Base-by-base conservation (phyloP, 2,888 invertebrate species). In the Megalurothrips usitatus region DNA sequence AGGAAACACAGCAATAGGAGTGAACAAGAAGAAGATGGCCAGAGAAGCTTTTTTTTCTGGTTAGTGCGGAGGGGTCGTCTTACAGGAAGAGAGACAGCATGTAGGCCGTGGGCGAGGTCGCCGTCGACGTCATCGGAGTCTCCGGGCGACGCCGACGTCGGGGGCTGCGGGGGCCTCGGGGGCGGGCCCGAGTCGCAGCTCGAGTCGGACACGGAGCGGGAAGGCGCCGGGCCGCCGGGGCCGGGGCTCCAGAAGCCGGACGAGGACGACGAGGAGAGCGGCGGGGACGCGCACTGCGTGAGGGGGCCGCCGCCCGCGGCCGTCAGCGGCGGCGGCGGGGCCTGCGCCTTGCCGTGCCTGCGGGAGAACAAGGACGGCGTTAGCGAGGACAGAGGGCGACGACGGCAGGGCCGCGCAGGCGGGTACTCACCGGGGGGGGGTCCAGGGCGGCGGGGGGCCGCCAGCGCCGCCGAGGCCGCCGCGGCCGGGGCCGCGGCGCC, bases 181-280 rank as follows among this genome's bases (percentile, higher is more conserved):
- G 82, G 80, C 12, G 82, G 48, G 11, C 78, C 79, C 11, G 81
- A 81, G 52, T 47, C 52, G 48, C 49, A 79, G 80, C 80, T 80
- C 23, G 81, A 81, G 78, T 48, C 75, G 19, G 81, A 81, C 78
- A 49, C 75, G 79, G 68, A 81, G 12, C 79, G 47, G 6, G 52
- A 43, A 1, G 48, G 48, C 23, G 47, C 48, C 80, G 78, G 79
- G 78, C 48, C 82, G 80, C 63, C 80, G 78, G 28, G 81, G 80
- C 23, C 82, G 80, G 43, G 81, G 58, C n/a, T 80, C 68, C 68
- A 79, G 63, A 58, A 79, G n/a, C 81, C 63, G 19, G 80, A 80
- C 43, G 80, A 79, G 17, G 80, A 78, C 49, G 52, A 52, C 52
- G 58, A 80, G 10, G 63, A 58, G 28, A 58, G 58, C 58, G 34